Evolutionary conservation across 2,797 vertebrate genomes (phyloP), one percentile per base, ranked within the genome.

Genomic region (Streptopelia turtur): DNA sequence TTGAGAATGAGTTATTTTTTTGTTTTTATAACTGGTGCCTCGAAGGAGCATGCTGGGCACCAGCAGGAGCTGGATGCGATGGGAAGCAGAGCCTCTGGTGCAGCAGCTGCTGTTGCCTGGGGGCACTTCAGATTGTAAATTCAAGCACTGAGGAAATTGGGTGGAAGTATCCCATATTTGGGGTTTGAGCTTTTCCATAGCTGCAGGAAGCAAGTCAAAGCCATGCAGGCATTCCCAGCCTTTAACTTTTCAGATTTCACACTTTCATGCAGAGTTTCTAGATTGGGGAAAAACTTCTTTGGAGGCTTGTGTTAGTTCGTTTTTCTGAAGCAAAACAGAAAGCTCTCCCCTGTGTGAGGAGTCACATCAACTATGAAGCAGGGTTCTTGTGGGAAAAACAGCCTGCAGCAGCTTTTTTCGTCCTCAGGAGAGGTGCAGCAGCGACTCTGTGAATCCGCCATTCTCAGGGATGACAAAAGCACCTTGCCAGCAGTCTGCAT

Each of bases 41-140:
- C 7, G 30, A 66, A 70, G 57, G 50, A 77, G 21, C 8, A 6
- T 6, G 20, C 17, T 37, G 63, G 71, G 39, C 43, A 11, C 0
- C 0, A 63, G 49, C 53, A 72, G 60, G 56, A 61, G 17, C 8
- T 0, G 2, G 70, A 37, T 5, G 4, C 0, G 0, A 53, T 20
- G 21, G 66, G 43, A 89, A 49, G 35, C 76, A 61, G 71, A 95
- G 37, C 35, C 85, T n/a, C 23, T 0, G 0, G 17, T n/a, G 18
- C 56, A 91, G 45, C 66, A 78, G 71, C 60, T 87, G 70, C 41
- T 84, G 27, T 49, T 81, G 25, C 9, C 17, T 65, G 31, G 21
- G 21, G 33, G 24, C 6, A 9, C 0, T 2, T 56, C 9, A 31
- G 59, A 35, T 69, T 13, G 10, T 49, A 65, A 53, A 77, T 64